Evolutionary conservation across 2,797 vertebrate genomes (phyloP), one percentile per base, ranked within the genome.

Genomic region (Rhabdomys pumilio): DNA sequence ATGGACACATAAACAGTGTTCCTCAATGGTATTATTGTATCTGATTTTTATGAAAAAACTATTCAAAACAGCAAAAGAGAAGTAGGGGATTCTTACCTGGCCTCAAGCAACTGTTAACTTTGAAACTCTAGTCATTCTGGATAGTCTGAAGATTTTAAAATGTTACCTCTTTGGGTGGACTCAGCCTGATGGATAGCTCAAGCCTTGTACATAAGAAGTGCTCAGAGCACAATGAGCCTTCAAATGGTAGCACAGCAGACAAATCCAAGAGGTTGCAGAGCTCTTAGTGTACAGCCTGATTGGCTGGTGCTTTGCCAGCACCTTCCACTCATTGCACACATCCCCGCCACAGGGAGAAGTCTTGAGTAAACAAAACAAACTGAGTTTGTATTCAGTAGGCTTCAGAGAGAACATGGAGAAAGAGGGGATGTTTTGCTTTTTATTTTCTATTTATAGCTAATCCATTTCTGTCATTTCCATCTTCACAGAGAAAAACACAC

Each of bases 1-100:
- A 72, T 9, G 92, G 61, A 17, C 89, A 90, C 4, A 50, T 50
- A 97, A 97, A 83, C 26, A 5, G 0, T 76, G 14, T 83, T 13
- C 85, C 82, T 92, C 7, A 44, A 57, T 82, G 85, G 69, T 76
- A 91, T 19, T 81, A 89, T 96, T 93, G 90, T 93, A 85, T 31
- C 15, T 75, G 20, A 22, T 53, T 92, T 96, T 6, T 26, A 95
- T 91, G 61, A n/a, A 26, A 31, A 65, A 55, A 85, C n/a, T 73
- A 81, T 47, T 75, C 80, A 91, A 61, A 90, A 44, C 47, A 59
- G 50, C 17, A 65, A 97, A 96, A 83, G 81, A 93, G 84, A 82
- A 87, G n/a, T 82, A 34, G 82, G 50, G 76, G 67, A 20, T 69
- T 89, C 41, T 95, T 89, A 59, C 29, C 34, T 22, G 29, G 20